Base-by-base conservation (phyloP, 2,113 vertebrate genomes). In the Apteryx mantelli region DNA sequence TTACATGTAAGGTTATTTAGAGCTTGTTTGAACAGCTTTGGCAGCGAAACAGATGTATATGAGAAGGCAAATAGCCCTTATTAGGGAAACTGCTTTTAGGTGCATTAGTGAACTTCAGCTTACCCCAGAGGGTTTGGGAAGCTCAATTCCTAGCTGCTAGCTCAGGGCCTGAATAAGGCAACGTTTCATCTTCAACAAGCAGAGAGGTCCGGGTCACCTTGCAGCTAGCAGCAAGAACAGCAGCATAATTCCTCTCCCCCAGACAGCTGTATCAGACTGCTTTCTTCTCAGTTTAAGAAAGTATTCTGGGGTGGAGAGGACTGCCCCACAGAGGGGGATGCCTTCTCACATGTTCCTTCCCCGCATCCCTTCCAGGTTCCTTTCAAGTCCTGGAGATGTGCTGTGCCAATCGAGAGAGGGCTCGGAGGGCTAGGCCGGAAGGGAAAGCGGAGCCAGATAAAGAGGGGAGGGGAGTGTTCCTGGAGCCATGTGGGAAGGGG, bases 391-490 rank as follows among this genome's bases (percentile, higher is more conserved):
- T 86, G 58, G 60, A 86, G 73, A 90, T 64, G 25, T 46, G 26
- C 18, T 25, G 24, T 68, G 56, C 48, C 38, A 46, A 36, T 19
- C 36, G 4, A 82, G 19, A 82, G 19, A 52, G 28, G 26, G 42
- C n/a, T 19, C 48, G 46, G 48, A 73, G 28, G 42, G 38, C 50
- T 44, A 28, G 30, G 21, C 52, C 12, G 0, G 0, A 7, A 36
- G 20, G 30, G 56, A 78, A 78, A 55, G 0, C 7, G 40, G 30
- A 76, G 76, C 58, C 5, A 4, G 40, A 32, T 42, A 7, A 79
- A 53, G 82, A 79, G 16, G 1, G 2, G 73, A 68, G 91, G 74
- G 85, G 87, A 87, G 75, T 90, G 60, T 94, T 96, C 79, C 61
- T 88, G 79, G 36, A 92, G 71, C 68, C 25, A 3, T 7, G 22